Base-by-base conservation (phyloP, 2,888 invertebrate species). In the Chirona hameri region DNA sequence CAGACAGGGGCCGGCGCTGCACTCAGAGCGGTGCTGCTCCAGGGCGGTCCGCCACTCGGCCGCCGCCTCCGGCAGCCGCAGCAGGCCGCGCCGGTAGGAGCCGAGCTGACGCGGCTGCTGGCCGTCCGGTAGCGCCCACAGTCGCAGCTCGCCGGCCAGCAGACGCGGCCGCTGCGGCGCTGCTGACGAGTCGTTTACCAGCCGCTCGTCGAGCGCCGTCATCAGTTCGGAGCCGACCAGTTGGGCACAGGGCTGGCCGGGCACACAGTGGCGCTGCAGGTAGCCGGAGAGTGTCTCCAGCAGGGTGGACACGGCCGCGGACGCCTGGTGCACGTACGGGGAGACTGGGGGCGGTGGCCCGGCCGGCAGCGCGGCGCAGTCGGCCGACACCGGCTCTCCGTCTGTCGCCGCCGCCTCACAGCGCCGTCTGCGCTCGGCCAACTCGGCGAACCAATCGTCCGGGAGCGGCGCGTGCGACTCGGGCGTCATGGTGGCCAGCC, bases 401-500 rank as follows among this genome's bases (percentile, higher is more conserved):
- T 3, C 39, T 9, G 85, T 86, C 69, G 86, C 86, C 0, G 87
- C 84, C 46, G 88, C 85, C 55, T 87, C 86, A 84, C 89, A 89
- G 83, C 87, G 84, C 82, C 86, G 86, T 15, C 87, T 83, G 4
- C 86, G 86, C 84, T 88, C 88, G 86, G 87, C 88, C 65, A 88
- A 87, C 76, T 89, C 89, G 79, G 88, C 87, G 82, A 89, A 88
- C 89, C 89, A 89, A 82, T 87, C 87, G 82, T 87, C 86, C 9
- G 89, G 88, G 76, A 89, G 87, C 9, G 87, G 87, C 5, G 85
- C 85, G 60, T 87, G 87, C 81, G 87, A 86, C 29, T 85, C 85
- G 39, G 87, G 86, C 0, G 87, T 87, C 80, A 89, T 83, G 7
- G 84, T 85, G 55, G 86, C 86, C 60, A 88, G 84, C 84, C 86